Evolutionary conservation across 2,797 vertebrate species (phyloP).

Genomic region (Vireo griseus): DNA sequence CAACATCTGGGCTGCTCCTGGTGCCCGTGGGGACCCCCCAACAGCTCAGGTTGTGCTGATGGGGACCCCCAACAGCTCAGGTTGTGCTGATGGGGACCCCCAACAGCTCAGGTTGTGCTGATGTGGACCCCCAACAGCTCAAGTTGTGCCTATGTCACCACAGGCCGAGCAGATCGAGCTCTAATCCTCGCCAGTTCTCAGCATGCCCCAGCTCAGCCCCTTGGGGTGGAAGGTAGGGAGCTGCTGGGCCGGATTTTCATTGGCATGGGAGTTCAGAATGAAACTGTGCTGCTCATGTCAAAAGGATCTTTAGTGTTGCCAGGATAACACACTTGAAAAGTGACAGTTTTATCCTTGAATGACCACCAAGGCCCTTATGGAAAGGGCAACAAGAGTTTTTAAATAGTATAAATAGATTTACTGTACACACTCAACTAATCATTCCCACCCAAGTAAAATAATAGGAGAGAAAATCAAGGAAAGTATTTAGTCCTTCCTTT

Average conservation of each 20-base stretch:
- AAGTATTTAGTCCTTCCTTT: neutral
- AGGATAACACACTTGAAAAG: neutral
- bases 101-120: no score
- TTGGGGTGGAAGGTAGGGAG: neutral
- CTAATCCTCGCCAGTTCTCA: fast-evolving
- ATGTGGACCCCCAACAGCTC: neutral
- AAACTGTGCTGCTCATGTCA: neutral
- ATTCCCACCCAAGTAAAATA: neutral
- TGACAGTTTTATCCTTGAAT: neutral
- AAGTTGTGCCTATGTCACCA: fast-evolving
- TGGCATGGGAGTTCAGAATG: neutral
- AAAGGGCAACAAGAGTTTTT: neutral
- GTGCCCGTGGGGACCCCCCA: neutral
- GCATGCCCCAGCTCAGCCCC: neutral
- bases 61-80: no score
- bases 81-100: no score
- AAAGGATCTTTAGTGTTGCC: neutral
- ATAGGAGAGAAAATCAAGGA: neutral
- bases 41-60: no score
- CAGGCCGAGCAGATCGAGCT: neutral
- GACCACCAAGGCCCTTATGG: neutral
- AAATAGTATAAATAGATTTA: neutral
- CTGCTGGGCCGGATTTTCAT: neutral
- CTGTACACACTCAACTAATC: neutral
- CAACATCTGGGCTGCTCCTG: neutral